Percentiles rank a stretch among this genome's conserved stretches.
Evolutionary conservation across 2,888 invertebrate species (phyloP).

Genomic region (Netelia fuscicornis): DNA sequence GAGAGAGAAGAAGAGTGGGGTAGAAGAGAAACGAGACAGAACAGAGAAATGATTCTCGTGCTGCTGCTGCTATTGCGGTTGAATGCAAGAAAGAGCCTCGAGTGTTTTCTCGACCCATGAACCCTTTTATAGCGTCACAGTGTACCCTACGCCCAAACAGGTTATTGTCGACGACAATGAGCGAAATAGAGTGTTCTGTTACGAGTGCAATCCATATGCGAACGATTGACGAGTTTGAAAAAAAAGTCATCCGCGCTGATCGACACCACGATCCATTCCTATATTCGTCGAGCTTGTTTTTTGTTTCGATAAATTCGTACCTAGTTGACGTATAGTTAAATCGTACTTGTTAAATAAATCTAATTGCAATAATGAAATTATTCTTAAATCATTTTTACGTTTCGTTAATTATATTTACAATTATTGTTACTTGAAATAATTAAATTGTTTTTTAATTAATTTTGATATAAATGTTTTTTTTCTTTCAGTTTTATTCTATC

Average conservation of each 20-base stretch:
- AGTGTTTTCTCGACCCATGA: slow-evolving; percentile 66
- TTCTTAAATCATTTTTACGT: too few species aligned
- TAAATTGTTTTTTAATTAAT: background rate
- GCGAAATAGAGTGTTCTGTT: slow-evolving; percentile 28
- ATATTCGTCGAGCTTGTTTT: too few species aligned
- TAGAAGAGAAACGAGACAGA: slow-evolving; percentile 24
- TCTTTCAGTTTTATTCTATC: background rate
- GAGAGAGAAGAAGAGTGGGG: background rate
- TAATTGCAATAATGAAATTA: too few species aligned
- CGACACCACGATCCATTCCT: background rate
- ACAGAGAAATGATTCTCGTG: slow-evolving; percentile 54
- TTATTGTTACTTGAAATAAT: too few species aligned
- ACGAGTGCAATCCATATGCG: background rate
- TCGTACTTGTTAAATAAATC: too few species aligned
- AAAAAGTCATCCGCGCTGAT: slow-evolving; percentile 6
- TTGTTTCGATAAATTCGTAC: too few species aligned
- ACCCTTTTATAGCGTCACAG: slow-evolving; percentile 53
- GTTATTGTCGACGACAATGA: slow-evolving; percentile 58
- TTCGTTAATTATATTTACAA: too few species aligned
- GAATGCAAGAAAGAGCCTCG: slow-evolving; percentile 57
- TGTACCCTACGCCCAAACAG: slow-evolving; percentile 40
- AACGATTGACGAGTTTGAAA: slow-evolving; percentile 7
- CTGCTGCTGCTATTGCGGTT: slow-evolving; percentile 47
- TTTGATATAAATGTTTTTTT: background rate
- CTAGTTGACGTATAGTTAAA: too few species aligned